These are phyloP conservation scores for Coelinius sp. DNA, from an alignment of 2,888 invertebrate species.

Conservation along the genomic window DNA sequence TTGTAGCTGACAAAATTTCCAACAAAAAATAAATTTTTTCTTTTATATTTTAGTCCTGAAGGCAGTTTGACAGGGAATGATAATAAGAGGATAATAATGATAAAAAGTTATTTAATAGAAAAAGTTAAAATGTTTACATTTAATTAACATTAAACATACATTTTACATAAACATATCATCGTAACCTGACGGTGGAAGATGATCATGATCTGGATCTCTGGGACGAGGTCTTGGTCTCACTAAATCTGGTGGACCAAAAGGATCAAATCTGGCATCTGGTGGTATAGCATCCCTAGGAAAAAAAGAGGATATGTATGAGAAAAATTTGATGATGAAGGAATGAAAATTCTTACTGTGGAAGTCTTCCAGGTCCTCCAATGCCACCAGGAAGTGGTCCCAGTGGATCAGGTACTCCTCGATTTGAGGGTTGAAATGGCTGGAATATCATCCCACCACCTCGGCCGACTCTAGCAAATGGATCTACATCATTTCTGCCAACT, in stretches of 20 bases:
- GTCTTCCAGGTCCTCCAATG: constrained; percentile 74
- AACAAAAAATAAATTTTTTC: too few relatives aligned
- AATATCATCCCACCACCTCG: constrained; percentile 83
- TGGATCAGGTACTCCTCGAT: constrained; percentile 66
- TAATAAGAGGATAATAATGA: too few relatives aligned
- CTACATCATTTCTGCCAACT: constrained; percentile 83
- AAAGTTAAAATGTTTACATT: constrained; percentile 42
- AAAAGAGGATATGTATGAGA: neutral
- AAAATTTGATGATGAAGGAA: neutral
- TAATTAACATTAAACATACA: neutral
- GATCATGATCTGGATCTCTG: constrained; percentile 78
- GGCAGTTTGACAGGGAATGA: too few relatives aligned
- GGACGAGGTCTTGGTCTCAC: constrained; percentile 59
- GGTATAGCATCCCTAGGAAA: constrained; percentile 77
- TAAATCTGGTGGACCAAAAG: constrained; percentile 79
- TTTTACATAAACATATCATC: constrained; percentile 83
- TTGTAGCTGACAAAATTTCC: too few relatives aligned
- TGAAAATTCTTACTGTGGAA: constrained; percentile 72
- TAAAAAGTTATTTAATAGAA: constrained; percentile 46
- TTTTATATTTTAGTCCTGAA: too few relatives aligned
- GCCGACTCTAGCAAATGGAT: constrained; percentile 78
- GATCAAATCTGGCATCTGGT: constrained; percentile 89
- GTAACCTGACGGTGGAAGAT: constrained; percentile 83
- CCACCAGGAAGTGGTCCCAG: constrained; percentile 72
- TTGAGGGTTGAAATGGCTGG: constrained; percentile 72